Evolutionary conservation across 2,113 vertebrate species (phyloP).

Genomic region (Colinus virginianus): DNA sequence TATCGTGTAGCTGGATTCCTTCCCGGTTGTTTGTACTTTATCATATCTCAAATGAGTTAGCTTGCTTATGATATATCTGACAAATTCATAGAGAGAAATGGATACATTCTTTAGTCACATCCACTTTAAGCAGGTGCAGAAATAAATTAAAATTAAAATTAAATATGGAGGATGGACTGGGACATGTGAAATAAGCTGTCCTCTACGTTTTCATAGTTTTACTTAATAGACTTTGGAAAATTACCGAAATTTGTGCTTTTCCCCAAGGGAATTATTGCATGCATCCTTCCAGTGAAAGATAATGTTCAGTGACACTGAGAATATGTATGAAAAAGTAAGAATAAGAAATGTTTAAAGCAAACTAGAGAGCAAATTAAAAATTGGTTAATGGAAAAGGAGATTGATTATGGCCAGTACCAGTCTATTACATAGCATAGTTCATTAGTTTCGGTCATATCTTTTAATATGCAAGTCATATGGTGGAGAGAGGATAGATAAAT

Average conservation of each 20-base stretch:
- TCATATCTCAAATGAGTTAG: background rate
- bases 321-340: background rate
- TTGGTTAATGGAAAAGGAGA: background rate
- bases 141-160: no score
- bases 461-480: background rate
- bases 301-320: background rate
- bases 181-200: background rate
- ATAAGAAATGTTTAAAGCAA: background rate
- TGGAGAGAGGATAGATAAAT: background rate
- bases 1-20: slow-evolving; percentile 52
- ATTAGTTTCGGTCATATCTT: background rate
- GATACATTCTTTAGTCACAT: background rate
- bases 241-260: background rate
- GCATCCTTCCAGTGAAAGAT: background rate
- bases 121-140: slow-evolving; percentile 31
- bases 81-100: slow-evolving; percentile 25
- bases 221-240: background rate
- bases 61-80: slow-evolving; percentile 34
- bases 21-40: slow-evolving; percentile 40
- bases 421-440: background rate
- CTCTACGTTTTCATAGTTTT: background rate
- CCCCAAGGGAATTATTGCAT: background rate
- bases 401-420: background rate
- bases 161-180: background rate
- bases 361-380: background rate